Evolutionary conservation across 1,140 invertebrate genomes (phyloP).

Genomic region (Calosoma granatense): DNA sequence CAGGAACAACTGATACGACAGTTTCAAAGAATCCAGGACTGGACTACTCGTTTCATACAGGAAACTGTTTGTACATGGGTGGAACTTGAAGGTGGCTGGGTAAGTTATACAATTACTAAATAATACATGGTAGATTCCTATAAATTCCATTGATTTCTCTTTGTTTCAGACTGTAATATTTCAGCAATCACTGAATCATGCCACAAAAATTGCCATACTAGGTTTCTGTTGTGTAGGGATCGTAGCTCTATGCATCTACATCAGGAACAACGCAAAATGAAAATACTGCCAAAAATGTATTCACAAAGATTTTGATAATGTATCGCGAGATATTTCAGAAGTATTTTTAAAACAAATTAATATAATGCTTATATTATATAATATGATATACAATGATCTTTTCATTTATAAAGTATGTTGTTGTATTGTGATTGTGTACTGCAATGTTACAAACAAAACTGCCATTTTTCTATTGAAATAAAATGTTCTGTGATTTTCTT

Average conservation of each 20-base stretch:
- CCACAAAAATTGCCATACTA: not conserved
- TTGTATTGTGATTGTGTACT: no score
- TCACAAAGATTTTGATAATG: not conserved
- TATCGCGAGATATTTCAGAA: no score
- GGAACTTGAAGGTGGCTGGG: slow-evolving; percentile 4
- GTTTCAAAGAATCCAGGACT: slow-evolving; percentile 7
- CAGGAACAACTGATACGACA: not conserved
- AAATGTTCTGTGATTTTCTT: not conserved
- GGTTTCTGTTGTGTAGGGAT: slow-evolving; percentile 5
- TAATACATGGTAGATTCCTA: not conserved
- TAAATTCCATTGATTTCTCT: not conserved
- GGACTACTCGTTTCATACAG: slow-evolving; percentile 5
- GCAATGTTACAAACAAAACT: not conserved
- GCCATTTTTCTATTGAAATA: not conserved
- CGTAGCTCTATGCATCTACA: not conserved
- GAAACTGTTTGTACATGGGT: slow-evolving; percentile 8
- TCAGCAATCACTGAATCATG: not conserved
- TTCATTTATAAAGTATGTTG: no score
- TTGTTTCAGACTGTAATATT: not conserved
- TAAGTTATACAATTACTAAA: not conserved
- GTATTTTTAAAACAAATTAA: no score
- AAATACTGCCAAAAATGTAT: not conserved
- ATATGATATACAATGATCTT: not conserved
- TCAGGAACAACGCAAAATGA: slow-evolving; percentile 2
- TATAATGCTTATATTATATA: no score